These are phyloP conservation scores for Crematogaster levior DNA, from an alignment of 2,888 invertebrate species.

Conservation along the genomic window DNA sequence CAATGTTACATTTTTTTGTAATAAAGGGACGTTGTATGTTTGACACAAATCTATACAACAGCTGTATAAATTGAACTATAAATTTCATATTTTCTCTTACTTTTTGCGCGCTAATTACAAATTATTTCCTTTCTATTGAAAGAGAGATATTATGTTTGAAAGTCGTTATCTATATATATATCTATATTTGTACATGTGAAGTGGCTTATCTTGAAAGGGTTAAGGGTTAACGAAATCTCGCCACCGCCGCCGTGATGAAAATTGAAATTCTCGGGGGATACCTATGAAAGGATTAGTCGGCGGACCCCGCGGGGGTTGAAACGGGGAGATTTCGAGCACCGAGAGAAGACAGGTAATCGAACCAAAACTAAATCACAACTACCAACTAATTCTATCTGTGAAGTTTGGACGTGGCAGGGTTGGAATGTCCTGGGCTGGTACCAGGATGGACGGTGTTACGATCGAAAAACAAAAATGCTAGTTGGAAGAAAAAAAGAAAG, in stretches of 20 bases:
- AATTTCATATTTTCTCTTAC: background rate
- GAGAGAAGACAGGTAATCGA: conserved; percentile 51
- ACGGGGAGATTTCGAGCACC: conserved; percentile 15
- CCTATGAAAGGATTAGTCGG: conserved; percentile 53
- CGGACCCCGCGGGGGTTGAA: background rate
- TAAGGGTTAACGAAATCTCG: conserved; percentile 48
- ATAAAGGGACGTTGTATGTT: background rate
- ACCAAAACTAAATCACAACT: conserved; percentile 78
- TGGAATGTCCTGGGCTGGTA: background rate
- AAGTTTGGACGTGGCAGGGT: conserved; percentile 61
- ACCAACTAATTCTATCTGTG: conserved; percentile 76
- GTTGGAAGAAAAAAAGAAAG: background rate
- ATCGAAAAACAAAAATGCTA: background rate
- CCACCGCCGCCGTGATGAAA: conserved; percentile 63
- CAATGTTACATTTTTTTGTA: background rate
- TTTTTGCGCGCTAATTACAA: background rate
- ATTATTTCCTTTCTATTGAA: background rate
- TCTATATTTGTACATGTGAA: background rate
- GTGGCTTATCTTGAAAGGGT: conserved; percentile 30
- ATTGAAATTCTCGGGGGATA: conserved; percentile 72
- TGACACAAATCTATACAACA: background rate
- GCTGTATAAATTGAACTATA: background rate
- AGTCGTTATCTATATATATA: conserved; percentile 1
- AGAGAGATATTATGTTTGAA: background rate
- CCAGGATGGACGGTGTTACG: background rate